Percentiles rank a stretch among this genome's conserved stretches.
Evolutionary conservation across 1,140 invertebrate species (phyloP).

Genomic region (Solenopsis invicta): DNA sequence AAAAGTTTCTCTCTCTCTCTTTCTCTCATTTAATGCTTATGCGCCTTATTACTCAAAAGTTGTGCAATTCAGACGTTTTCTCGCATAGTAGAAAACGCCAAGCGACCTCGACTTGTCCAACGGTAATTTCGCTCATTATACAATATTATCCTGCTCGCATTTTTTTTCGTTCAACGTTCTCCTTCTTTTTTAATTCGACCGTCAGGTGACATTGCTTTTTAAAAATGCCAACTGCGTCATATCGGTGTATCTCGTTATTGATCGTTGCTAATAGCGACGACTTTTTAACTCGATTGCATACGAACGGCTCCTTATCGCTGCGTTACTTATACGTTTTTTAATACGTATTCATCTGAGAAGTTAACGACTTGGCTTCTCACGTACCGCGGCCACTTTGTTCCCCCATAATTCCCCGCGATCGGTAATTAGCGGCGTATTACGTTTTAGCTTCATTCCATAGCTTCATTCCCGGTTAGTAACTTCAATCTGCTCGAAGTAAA

Average conservation of each 20-base stretch:
- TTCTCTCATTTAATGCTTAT: neutral
- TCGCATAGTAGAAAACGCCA: slow-evolving; percentile 53
- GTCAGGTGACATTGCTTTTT: neutral
- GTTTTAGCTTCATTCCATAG: neutral
- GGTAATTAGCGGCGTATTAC: slow-evolving; percentile 36
- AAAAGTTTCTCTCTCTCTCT: neutral
- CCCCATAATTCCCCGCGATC: neutral
- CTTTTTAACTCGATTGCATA: neutral
- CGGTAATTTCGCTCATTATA: slow-evolving; percentile 18
- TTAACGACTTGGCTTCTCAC: slow-evolving; percentile 17
- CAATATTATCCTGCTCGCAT: slow-evolving; percentile 19
- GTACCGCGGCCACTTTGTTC: neutral
- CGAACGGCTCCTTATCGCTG: neutral
- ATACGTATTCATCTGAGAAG: neutral
- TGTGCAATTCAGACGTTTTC: slow-evolving; percentile 61
- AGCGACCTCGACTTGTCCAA: slow-evolving; percentile 44
- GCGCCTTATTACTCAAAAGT: slow-evolving; percentile 56
- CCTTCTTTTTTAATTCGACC: slow-evolving; percentile 2
- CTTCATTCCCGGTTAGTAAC: slow-evolving; percentile 2
- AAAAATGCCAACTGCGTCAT: slow-evolving; percentile 21
- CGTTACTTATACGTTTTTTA: neutral
- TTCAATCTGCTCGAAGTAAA: neutral
- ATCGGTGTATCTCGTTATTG: neutral
- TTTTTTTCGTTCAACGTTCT: slow-evolving; percentile 26
- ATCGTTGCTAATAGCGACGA: neutral